Evolutionary conservation across 2,797 vertebrate species (phyloP), one percentile per base, ranked within the genome.

Genomic region (Sebastes taczanowskii): DNA sequence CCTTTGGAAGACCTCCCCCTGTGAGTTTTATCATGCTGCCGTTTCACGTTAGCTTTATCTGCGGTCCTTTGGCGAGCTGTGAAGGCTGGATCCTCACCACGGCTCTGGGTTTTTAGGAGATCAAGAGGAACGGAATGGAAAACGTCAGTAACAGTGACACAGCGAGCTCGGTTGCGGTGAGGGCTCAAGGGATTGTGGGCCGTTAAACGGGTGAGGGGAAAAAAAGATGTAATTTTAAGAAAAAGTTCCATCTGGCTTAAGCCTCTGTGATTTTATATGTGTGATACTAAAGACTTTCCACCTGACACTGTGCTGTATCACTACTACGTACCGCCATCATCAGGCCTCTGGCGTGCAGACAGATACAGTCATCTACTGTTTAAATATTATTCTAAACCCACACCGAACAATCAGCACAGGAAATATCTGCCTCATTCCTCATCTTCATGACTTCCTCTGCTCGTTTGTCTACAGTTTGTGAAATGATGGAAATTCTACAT

Each of bases 351-450:
- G 64, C 69, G 74, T 71, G 83, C 67, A 77, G 81, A 85, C 73
- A 73, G 82, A 87, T 55, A 64, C 61, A 80, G 53, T 68, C 80
- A 71, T 61, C 78, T 25, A 9, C 74, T 58, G 71, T 86, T 77
- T 68, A 79, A 88, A 86, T 86, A 76, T 85, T 86, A 84, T 86
- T 89, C 16, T 65, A 88, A 89, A 34, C 66, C 35, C 72, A 55
- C 56, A 6, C 64, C 70, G 58, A 83, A 83, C 65, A 71, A 58
- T 74, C 71, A 85, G 74, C 38, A 77, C 74, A 85, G 74, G 75
- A 86, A 82, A 87, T 75, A 72, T 82, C 82, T 78, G 78, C 27
- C 66, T 82, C 75, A 75, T 84, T 74, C 30, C 68, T 85, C 85
- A 82, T 80, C 71, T 62, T 84, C 69, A 82, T 20, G 25, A 79